phyloP scores from a whole-genome alignment of 2,888 invertebrate species.

The Dicyrtomina minuta region DNA sequence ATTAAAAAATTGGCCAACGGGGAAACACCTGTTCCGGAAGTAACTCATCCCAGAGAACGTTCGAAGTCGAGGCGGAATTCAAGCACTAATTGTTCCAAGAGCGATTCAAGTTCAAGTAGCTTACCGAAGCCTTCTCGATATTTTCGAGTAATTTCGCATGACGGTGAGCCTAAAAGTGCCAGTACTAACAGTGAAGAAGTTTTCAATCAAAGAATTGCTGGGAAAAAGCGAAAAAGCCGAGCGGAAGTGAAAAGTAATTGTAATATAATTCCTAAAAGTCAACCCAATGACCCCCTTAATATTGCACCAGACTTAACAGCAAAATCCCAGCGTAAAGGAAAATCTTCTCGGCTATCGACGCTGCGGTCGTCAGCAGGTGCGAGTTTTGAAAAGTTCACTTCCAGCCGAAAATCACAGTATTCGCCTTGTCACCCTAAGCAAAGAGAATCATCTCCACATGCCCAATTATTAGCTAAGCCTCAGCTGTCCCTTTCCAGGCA shows the following conservation, averaged over 20 bases:
- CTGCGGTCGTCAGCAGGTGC: conserved; percentile 14
- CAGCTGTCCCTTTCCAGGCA: neutral
- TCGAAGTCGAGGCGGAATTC: conserved; percentile 11
- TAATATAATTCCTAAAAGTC: neutral
- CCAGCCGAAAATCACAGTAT: neutral
- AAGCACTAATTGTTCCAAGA: conserved; percentile 7
- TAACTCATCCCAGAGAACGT: neutral
- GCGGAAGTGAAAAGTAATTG: neutral
- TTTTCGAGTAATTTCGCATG: conserved; percentile 14
- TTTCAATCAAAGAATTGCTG: neutral
- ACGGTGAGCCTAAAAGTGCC: conserved; percentile 25
- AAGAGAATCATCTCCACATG: neutral
- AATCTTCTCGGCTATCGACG: conserved; percentile 20
- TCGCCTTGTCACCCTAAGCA: neutral
- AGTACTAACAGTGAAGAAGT: conserved; percentile 19
- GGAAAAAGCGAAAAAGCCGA: conserved; percentile 1
- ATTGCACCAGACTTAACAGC: neutral
- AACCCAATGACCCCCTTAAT: neutral
- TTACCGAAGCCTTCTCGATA: conserved; percentile 14
- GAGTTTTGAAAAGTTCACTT: neutral
- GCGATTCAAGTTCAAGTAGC: neutral
- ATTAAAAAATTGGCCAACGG: neutral
- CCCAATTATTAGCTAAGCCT: neutral
- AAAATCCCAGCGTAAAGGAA: neutral
- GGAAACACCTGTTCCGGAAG: neutral